A percentile compares a stretch with the other conserved stretches of the same genome.
Evolutionary conservation across 2,113 vertebrate genomes (phyloP).

Genomic region (Tachysurus vachellii): DNA sequence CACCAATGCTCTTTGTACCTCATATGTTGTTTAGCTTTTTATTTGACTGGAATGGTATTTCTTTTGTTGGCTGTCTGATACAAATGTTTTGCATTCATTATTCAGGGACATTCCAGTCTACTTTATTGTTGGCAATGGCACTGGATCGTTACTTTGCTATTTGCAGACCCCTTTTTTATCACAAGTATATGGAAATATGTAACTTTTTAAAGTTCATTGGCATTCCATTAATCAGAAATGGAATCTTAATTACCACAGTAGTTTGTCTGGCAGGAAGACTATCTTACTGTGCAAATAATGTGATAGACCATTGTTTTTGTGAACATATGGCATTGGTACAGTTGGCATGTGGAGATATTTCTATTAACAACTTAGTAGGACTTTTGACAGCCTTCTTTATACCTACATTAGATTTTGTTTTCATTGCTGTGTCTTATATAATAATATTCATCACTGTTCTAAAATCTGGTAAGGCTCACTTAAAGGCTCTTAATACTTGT

Average conservation of each 20-base stretch:
- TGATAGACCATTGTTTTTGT: slow-evolving; percentile 62
- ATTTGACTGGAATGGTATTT: slow-evolving; percentile 44
- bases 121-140: slow-evolving; percentile 64
- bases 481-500: slow-evolving; percentile 51
- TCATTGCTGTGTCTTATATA: slow-evolving; percentile 36
- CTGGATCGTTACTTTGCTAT: slow-evolving; percentile 56
- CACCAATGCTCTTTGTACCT: slow-evolving; percentile 43
- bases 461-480: slow-evolving; percentile 36
- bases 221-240: slow-evolving; percentile 32
- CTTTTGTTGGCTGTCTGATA: slow-evolving; percentile 37
- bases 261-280: slow-evolving; percentile 31
- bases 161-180: slow-evolving; percentile 49
- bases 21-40: slow-evolving; percentile 39
- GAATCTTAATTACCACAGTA: slow-evolving; percentile 3
- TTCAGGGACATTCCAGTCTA: slow-evolving; percentile 53
- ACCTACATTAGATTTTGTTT: slow-evolving; percentile 25
- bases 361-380: slow-evolving; percentile 57
- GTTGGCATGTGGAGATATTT: slow-evolving; percentile 61
- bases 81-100: slow-evolving; percentile 51
- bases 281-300: slow-evolving; percentile 56
- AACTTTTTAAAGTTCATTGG: slow-evolving; percentile 16
- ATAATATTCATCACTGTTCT: slow-evolving; percentile 42
- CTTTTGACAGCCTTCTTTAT: slow-evolving; percentile 36
- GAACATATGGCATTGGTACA: slow-evolving; percentile 66
- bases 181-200: slow-evolving; percentile 29